Conservation (phyloP, 1,140 invertebrate genomes). For the Parasteatoda tepidariorum region DNA sequence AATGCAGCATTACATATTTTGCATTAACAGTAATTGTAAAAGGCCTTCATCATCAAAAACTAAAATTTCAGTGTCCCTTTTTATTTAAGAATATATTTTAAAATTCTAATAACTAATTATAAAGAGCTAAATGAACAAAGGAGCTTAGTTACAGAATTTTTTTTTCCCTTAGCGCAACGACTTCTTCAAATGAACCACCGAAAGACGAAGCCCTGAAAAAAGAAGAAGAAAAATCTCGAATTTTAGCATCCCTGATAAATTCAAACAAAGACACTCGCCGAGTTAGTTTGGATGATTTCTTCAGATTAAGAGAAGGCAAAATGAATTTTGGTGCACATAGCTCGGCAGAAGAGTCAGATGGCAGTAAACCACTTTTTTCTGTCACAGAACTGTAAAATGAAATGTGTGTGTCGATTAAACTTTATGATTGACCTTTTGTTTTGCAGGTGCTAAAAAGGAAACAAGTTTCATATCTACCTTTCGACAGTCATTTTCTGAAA, state of each 20-base stretch:
- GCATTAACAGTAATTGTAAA: too few relatives aligned
- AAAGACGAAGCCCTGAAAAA: conserved; percentile 73
- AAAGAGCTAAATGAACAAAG: too few relatives aligned
- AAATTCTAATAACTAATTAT: too few relatives aligned
- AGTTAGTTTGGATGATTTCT: conserved; percentile 74
- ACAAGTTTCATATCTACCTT: conserved; percentile 49
- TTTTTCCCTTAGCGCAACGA: not conserved
- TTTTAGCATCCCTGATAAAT: conserved; percentile 78
- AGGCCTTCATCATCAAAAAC: too few relatives aligned
- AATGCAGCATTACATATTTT: too few relatives aligned
- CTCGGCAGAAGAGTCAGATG: conserved; percentile 14
- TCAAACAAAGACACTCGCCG: conserved; percentile 66
- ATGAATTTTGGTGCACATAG: conserved; percentile 16
- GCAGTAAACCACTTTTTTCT: not conserved
- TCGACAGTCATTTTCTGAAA: conserved; percentile 49
- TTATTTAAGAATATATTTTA: too few relatives aligned
- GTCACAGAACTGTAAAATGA: not conserved
- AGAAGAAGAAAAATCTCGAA: conserved; percentile 69
- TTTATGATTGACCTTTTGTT: not conserved
- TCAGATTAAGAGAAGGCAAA: conserved; percentile 75
- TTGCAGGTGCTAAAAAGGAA: conserved; percentile 21
- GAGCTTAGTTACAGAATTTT: too few relatives aligned
- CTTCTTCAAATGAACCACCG: not conserved
- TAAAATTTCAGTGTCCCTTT: too few relatives aligned
- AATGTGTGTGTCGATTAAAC: not conserved